A percentile compares a stretch with the other conserved stretches of the same genome.
Evolutionary conservation across 2,888 invertebrate species (phyloP).

Genomic region (Choreutis nemorana): DNA sequence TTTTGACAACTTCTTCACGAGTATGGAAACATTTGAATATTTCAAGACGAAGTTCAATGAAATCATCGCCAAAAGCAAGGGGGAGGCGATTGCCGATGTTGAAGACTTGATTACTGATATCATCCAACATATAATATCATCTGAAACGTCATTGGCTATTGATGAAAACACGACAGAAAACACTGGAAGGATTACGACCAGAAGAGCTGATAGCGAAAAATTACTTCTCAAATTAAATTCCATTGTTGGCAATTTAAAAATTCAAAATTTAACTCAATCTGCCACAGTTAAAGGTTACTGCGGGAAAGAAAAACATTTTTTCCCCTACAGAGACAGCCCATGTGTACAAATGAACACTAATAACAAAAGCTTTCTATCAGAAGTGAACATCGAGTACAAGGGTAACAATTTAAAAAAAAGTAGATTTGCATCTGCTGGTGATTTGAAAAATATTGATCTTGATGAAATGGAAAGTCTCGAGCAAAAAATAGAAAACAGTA

Average conservation of each 20-base stretch:
- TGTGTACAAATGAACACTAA: slow-evolving; percentile 33
- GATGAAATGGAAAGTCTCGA: slow-evolving; percentile 26
- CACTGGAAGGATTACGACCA: slow-evolving; percentile 1
- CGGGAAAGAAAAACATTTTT: slow-evolving; percentile 14
- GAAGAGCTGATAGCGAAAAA: background rate
- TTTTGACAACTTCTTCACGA: slow-evolving; percentile 39
- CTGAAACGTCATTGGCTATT: slow-evolving; percentile 17
- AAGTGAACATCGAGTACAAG: slow-evolving; percentile 34
- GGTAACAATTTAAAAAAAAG: slow-evolving; percentile 11
- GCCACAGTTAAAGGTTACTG: slow-evolving; percentile 20
- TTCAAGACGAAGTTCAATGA: slow-evolving; percentile 43
- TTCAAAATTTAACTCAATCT: slow-evolving; percentile 31
- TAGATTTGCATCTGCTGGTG: slow-evolving; percentile 36
- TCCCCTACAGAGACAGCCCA: slow-evolving; percentile 20
- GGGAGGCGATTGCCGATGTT: slow-evolving; percentile 35
- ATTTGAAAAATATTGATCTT: slow-evolving; percentile 29
- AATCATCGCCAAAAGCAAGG: slow-evolving; percentile 32
- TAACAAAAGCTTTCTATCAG: slow-evolving; percentile 33
- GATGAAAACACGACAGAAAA: slow-evolving; percentile 3
- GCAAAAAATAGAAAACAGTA: too few species aligned
- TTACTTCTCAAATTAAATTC: slow-evolving; percentile 8
- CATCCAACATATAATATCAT: slow-evolving; percentile 40
- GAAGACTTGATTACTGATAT: slow-evolving; percentile 47
- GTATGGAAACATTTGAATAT: slow-evolving; percentile 37
- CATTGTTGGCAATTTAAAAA: slow-evolving; percentile 35